A percentile compares a stretch with the other conserved stretches of the same genome.
These are phyloP conservation scores for Corythoichthys intestinalis DNA, from an alignment of 2,113 vertebrate genomes.

Conservation along the genomic window DNA sequence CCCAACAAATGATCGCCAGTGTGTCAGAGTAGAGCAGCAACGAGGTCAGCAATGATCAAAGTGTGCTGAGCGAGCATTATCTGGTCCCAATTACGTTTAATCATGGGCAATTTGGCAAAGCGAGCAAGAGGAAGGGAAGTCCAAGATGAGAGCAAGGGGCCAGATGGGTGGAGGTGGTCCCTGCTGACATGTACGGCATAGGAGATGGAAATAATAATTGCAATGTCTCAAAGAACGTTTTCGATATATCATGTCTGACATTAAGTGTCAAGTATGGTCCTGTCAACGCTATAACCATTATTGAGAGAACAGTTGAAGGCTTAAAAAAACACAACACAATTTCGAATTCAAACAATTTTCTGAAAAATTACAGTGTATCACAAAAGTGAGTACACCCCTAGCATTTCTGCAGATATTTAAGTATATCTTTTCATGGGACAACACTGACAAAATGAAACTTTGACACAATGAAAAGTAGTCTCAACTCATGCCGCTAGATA, in stretches of 20 bases:
- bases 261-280: background rate
- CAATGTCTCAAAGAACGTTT: background rate
- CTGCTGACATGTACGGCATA: conserved; percentile 41
- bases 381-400: too few relatives aligned
- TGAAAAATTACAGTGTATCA: too few relatives aligned
- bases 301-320: background rate
- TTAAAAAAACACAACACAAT: background rate
- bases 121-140: conserved; percentile 44
- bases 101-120: conserved; percentile 67
- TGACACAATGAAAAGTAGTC: too few relatives aligned
- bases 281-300: background rate
- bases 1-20: conserved; percentile 56
- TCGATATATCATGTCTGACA: background rate
- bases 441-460: too few relatives aligned
- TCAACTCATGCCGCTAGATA: too few relatives aligned
- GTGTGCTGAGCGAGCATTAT: conserved; percentile 47
- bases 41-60: conserved; percentile 67
- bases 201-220: background rate
- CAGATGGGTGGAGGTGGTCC: conserved; percentile 64
- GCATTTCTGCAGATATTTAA: too few relatives aligned
- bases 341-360: background rate
- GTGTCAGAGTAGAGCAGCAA: conserved; percentile 57
- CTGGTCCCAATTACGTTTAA: conserved; percentile 71
- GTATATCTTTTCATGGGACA: too few relatives aligned
- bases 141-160: conserved; percentile 50